Conservation (phyloP, 2,888 invertebrate genomes). For the Cynaeus angustus region DNA sequence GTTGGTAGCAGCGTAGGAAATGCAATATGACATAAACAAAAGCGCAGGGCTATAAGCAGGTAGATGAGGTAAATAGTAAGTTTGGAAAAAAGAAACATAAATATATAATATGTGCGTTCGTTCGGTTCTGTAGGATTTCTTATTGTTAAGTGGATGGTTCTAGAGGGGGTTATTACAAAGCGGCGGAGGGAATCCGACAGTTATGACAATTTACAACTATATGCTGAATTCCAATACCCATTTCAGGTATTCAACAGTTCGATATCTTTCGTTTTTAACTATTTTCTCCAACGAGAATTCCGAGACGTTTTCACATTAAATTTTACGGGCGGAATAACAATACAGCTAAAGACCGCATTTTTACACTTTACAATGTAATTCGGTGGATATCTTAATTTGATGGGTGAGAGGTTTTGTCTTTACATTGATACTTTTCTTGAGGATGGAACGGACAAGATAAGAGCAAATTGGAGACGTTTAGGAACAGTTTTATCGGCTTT, state of each 20-base stretch:
- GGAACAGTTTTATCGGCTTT: too few species aligned
- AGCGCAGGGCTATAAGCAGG: conserved; percentile 58
- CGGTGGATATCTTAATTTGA: conserved; percentile 15
- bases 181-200: conserved; percentile 62
- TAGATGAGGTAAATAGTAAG: conserved; percentile 60
- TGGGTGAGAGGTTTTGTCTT: not conserved
- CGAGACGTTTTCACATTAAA: conserved; percentile 16
- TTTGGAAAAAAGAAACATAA: conserved; percentile 65
- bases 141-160: conserved; percentile 60
- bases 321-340: conserved; percentile 13
- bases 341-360: conserved; percentile 18
- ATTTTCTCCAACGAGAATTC: conserved; percentile 24
- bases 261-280: conserved; percentile 53
- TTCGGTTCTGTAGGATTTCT: conserved; percentile 64
- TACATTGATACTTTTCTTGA: too few species aligned
- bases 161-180: conserved; percentile 60
- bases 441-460: too few species aligned
- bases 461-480: too few species aligned
- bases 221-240: conserved; percentile 61
- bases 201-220: conserved; percentile 67
- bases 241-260: conserved; percentile 59
- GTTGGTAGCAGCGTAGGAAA: conserved; percentile 58
- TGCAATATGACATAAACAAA: conserved; percentile 62
- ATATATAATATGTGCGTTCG: conserved; percentile 68
- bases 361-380: conserved; percentile 11